Base-by-base conservation (phyloP, 2,888 invertebrate genomes). In the Lycocerus yunnanus region DNA sequence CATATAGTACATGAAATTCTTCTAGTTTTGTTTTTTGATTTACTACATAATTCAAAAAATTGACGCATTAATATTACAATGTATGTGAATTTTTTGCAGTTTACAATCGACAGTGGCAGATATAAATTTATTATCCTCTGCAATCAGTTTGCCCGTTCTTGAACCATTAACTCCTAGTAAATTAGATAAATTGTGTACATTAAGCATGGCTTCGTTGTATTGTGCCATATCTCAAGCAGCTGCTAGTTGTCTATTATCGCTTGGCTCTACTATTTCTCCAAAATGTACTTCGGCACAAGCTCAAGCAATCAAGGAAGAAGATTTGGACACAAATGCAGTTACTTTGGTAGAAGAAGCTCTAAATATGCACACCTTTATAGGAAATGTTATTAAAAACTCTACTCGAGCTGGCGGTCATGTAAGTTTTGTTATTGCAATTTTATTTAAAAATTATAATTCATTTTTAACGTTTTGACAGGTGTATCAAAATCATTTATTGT, bases 381-480 rank as follows among this genome's bases (percentile, higher is more conserved):
- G 95, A 2, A 91, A 91, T 78, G 92, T 93, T 58, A 94, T 97
- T 81, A 94, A 93, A 84, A 91, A 91, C 70, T 97, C 97, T 4
- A 95, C 97, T 0, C 90, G 97, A 80, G 95, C 96, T 67, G 95
- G 95, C 68, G 95, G 95, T 77, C 94, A 94, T 86, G 95, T 95
- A 88, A 92, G 92, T 89, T 77, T 63, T 11, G 15, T 43, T 61
- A 0, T 0, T 43, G n/a, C 4, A 6, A 43, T 43, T 43, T 43
- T n/a, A 8, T n/a, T n/a, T 1, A n/a, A 3, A 43, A 43, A 43
- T 43, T 6, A n/a, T 6, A 24, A n/a, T n/a, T n/a, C 0, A 2
- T n/a, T n/a, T n/a, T n/a, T 10, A 24, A 24, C 10, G 10, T 77
- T 58, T 66, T 75, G 78, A 15, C 86, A 95, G 93, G 91, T 95